Percentiles rank a stretch among this genome's conserved stretches.
Conservation (phyloP, 2,797 vertebrate species). For the Protonibea diacanthus region DNA sequence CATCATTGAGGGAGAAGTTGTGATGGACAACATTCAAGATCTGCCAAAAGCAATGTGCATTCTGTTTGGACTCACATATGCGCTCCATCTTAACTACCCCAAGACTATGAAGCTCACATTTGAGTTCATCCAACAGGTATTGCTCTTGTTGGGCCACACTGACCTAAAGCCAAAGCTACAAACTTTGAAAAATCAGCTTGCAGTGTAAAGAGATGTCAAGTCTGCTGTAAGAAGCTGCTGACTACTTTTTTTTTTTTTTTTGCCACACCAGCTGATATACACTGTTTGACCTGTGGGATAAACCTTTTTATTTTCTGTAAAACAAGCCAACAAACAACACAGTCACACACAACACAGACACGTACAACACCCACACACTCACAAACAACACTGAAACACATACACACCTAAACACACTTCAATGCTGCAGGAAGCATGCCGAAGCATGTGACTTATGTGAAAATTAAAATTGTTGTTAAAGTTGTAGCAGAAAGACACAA, state of each 20-base stretch:
- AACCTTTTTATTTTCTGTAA: neutral
- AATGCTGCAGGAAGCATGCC: neutral
- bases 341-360: neutral
- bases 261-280: neutral
- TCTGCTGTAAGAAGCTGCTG: neutral
- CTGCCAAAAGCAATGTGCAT: constrained; percentile 31
- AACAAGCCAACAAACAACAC: neutral
- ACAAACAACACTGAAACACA: neutral
- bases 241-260: neutral
- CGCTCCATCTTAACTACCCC: constrained; percentile 9
- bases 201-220: constrained; percentile 7
- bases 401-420: neutral
- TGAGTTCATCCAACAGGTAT: constrained; percentile 21
- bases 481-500: neutral
- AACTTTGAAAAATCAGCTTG: neutral
- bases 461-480: neutral
- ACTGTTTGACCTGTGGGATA: neutral
- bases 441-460: neutral
- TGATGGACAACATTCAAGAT: constrained; percentile 8
- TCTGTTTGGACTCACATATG: constrained; percentile 14
- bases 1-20: constrained; percentile 21
- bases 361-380: neutral
- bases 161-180: neutral
- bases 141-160: neutral
- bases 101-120: constrained; percentile 17